Conservation (phyloP, 2,113 vertebrate species). For the Gymnobelideus leadbeateri region DNA sequence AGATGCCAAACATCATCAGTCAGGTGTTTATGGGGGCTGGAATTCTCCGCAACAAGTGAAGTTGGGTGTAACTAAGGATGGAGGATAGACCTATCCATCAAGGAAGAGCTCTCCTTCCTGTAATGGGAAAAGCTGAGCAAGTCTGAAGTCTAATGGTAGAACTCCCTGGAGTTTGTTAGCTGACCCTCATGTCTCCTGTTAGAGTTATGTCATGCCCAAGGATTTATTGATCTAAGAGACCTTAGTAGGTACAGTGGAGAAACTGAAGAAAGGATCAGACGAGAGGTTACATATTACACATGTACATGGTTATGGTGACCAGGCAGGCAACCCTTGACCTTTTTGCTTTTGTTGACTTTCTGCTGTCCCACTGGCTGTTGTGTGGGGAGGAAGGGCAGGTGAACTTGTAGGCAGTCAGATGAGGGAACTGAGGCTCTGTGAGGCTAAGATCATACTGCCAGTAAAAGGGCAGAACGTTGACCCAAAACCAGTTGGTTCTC, state of each 20-base stretch:
- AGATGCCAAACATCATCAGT: background rate
- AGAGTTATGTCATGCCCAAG: background rate
- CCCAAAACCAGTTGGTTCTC: background rate
- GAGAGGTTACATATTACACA: background rate
- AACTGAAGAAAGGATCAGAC: background rate
- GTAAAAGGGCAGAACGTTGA: slow-evolving; percentile 28
- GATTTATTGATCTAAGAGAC: background rate
- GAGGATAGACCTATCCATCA: background rate
- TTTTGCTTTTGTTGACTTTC: background rate
- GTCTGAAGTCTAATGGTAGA: background rate
- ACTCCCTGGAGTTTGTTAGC: background rate
- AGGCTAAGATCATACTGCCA: background rate
- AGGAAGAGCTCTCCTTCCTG: background rate
- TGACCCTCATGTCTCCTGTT: background rate
- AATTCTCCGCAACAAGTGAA: background rate
- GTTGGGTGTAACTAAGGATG: background rate
- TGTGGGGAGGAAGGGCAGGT: background rate
- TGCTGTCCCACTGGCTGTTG: background rate
- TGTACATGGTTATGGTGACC: background rate
- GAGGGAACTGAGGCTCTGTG: background rate
- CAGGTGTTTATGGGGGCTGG: background rate
- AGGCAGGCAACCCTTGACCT: background rate
- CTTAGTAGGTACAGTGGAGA: background rate
- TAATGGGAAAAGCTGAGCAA: background rate
- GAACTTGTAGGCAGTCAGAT: background rate